Base-by-base conservation (phyloP, 2,113 vertebrate genomes). In the Chionodraco myersi region DNA sequence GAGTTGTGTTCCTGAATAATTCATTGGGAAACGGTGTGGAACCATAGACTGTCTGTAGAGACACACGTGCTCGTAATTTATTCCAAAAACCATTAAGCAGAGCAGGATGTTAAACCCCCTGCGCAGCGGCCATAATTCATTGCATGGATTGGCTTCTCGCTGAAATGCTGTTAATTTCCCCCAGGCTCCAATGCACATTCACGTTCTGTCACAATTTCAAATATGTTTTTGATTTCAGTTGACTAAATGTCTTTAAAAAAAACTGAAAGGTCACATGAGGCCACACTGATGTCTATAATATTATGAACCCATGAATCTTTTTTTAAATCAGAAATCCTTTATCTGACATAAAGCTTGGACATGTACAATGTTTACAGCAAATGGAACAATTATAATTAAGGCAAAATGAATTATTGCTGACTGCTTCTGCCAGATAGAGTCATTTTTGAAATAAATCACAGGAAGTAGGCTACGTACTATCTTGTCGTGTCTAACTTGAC, bases 61-160 rank as follows among this genome's bases (percentile, higher is more conserved):
- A 14, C 72, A 64, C 78, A 77, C 72, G 62, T 84, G 83, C 16
- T 63, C 9, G 11, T 48, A 68, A 88, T 79, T 73, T 57, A 72
- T 56, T 14, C 64, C 62, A 54, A 66, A 71, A 41, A 72, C 44
- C 52, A 8, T 48, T 7, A 58, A 3, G 2, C 21, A 15, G 23
- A 66, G 53, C 16, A 9, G 10, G 52, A 75, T 41, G 54, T 10
- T 41, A 4, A 14, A 13, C 54, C 57, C 21, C 23, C 15, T 21
- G 36, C 6, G 36, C 36, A 1, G 36, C 7, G 36, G 36, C 36
- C 36, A 41, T 41, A 41, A 41, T 7, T 7, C 36, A 41, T 41
- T 6, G 36, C 36, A 41, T 7, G 36, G 36, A 41, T 41, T 41
- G 36, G 36, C 36, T 41, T 41, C 36, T 41, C 7, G 1, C 7